Evolutionary conservation across 2,888 invertebrate genomes (phyloP).

Genomic region (Xestoiulus laeticollis): DNA sequence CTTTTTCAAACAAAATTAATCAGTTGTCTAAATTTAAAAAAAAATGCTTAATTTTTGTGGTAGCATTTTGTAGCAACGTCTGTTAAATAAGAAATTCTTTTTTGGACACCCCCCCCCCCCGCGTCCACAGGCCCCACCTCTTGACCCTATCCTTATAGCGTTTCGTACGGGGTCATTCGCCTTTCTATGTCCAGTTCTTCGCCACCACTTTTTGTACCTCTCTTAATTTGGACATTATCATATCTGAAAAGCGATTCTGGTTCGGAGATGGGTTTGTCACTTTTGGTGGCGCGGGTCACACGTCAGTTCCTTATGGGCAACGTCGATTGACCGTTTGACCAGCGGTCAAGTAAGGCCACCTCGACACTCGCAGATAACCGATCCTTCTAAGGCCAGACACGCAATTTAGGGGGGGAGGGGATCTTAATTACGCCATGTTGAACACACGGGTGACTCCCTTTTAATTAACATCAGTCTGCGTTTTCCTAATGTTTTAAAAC

Average conservation of each 20-base stretch:
- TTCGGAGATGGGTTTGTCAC: background rate
- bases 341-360: background rate
- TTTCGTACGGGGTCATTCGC: background rate
- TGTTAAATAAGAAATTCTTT: background rate
- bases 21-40: too few species aligned
- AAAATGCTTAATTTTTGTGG: too few species aligned
- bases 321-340: background rate
- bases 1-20: too few species aligned
- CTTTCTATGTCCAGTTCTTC: conserved; percentile 1
- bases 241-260: background rate
- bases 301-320: background rate
- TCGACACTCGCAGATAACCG: background rate
- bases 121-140: conserved; percentile 3
- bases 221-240: background rate
- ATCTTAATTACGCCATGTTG: background rate
- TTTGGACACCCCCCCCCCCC: background rate
- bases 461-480: background rate
- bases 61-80: too few species aligned
- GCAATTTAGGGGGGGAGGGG: background rate
- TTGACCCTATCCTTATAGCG: background rate
- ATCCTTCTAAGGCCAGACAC: conserved; percentile 13
- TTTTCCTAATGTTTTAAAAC: background rate
- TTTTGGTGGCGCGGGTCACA: conserved; percentile 22
- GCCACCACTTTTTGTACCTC: background rate
- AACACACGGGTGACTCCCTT: background rate